Conservation (phyloP, 2,888 invertebrate genomes). For the Biston stratarius region DNA sequence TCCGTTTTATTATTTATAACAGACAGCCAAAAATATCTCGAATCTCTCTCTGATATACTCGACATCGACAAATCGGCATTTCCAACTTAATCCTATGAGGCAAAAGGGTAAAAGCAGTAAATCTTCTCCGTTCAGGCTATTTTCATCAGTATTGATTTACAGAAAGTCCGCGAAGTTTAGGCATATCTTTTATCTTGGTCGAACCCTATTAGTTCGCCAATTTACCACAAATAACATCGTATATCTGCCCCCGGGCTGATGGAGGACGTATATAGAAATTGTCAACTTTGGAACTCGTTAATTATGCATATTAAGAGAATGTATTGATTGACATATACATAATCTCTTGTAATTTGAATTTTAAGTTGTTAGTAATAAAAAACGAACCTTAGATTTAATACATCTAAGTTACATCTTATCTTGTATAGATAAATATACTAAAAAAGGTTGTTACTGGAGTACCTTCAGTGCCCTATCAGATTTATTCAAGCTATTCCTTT, state of each 20-base stretch:
- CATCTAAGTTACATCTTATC: too few species aligned
- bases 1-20: constrained; percentile 2
- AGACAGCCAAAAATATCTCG: constrained; percentile 31
- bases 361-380: too few species aligned
- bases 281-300: constrained; percentile 8
- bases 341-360: too few species aligned
- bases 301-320: not conserved
- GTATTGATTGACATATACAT: too few species aligned
- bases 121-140: constrained; percentile 30
- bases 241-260: constrained; percentile 24
- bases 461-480: constrained; percentile 7
- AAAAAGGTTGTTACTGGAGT: not conserved
- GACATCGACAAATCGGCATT: constrained; percentile 26
- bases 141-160: constrained; percentile 39
- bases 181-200: constrained; percentile 41
- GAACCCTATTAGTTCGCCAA: constrained; percentile 35
- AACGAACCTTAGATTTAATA: too few species aligned
- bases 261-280: constrained; percentile 25
- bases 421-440: not conserved
- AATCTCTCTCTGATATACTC: constrained; percentile 24
- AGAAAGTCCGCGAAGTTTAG: constrained; percentile 35
- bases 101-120: constrained; percentile 28
- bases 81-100: constrained; percentile 30
- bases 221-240: constrained; percentile 34
- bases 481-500: constrained; percentile 23